Base-by-base conservation (phyloP, 37 sponge, comb jelly and placozoan species). In the Crambe crambe region DNA sequence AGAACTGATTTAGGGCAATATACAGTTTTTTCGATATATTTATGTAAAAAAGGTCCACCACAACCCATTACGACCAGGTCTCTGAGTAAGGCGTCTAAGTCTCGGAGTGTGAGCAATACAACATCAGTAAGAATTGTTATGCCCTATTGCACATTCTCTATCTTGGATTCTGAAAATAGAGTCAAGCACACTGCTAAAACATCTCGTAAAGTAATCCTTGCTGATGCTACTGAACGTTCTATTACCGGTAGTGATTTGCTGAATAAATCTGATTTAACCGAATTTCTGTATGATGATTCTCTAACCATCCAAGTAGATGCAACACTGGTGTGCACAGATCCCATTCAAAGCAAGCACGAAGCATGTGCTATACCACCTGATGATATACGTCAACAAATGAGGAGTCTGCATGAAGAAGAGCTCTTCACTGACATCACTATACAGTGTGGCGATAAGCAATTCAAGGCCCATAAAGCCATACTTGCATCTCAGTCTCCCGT, bases 401-500 rank as follows among this genome's bases (percentile, higher is more conserved):
- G 2, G 35, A 17, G 1, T 8, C 27, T 65, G 35, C 30, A 31
- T 5, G 10, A 5, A 34, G 35, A 65, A 5, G 35, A 65, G 66
- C 66, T 34, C 66, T 65, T 65, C 35, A 32, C 66, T 30, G 66
- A 65, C 30, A 65, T 65, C 34, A 65, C 34, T 17, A 65, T 65
- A 65, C 27, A 65, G 31, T 30, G 32, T 31, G 34, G 66, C 30
- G 34, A 18, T 8, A 32, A 65, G 10, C 12, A 18, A 26, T 65
- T 65, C 34, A 65, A 65, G 15, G 66, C 31, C 31, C 66, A 65
- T 34, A 65, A 30, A 30, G 66, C 66, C 25, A 30, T 65, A 18
- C 66, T 65, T 65, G 66, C 66, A 31, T 29, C 66, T 31, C 66
- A 65, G 27, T 65, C 66, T 31, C 32, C 27, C 30, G 66, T 65